Conservation (phyloP, 2,888 invertebrate genomes). For the Amphipoea oculea region DNA sequence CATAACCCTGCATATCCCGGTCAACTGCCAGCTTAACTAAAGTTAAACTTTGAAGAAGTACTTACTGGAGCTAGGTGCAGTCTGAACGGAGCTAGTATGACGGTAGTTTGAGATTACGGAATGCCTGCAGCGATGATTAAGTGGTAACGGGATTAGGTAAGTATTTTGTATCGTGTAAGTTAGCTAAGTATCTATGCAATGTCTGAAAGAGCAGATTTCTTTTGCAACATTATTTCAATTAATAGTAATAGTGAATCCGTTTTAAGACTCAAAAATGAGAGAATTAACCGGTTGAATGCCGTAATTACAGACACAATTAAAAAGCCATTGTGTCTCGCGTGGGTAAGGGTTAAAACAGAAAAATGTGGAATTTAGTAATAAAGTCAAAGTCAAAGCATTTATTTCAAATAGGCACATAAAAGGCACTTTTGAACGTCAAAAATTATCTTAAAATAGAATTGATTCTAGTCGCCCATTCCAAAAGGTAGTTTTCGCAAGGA, state of each 20-base stretch:
- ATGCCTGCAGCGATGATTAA: slow-evolving; percentile 25
- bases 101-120: slow-evolving; percentile 20
- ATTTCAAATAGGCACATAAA: no score
- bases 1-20: slow-evolving; percentile 41
- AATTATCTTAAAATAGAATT: no score
- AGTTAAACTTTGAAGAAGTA: slow-evolving; percentile 57
- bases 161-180: slow-evolving; percentile 3
- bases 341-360: no score
- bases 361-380: no score
- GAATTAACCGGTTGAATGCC: background rate
- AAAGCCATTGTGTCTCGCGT: no score
- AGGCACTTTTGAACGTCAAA: no score
- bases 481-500: no score
- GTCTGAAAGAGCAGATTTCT: background rate
- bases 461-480: no score
- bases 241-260: background rate
- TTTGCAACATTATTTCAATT: background rate
- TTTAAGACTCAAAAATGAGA: background rate
- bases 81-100: slow-evolving; percentile 6
- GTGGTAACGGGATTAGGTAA: background rate
- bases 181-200: background rate
- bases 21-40: slow-evolving; percentile 43
- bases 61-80: slow-evolving; percentile 41
- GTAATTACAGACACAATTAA: no score
- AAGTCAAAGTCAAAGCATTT: no score